Evolutionary conservation across 2,888 invertebrate species (phyloP), one percentile per base, ranked within the genome.

Genomic region (Sinopyrophorus schimmeli): DNA sequence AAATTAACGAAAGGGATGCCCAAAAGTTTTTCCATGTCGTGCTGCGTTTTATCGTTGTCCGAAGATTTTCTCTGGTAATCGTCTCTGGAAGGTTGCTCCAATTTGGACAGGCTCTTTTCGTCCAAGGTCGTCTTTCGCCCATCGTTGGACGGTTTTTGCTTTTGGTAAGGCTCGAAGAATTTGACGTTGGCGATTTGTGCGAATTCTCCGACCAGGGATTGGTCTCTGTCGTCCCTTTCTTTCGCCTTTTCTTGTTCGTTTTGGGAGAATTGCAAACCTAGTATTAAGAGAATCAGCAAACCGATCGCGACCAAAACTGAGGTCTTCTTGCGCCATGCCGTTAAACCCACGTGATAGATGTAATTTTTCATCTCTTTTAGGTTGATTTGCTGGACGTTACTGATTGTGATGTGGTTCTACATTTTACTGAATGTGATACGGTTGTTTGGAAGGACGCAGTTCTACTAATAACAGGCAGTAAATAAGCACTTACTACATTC

Each of bases 321-420:
- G 9, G 76, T 73, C 63, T 77, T 77, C 54, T 74, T 74, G 39
- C 78, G 65, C 75, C 77, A 77, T 41, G 73, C 73, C 40, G 77
- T 74, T 26, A 76, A 63, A 35, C 73, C 69, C 15, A 77, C 54
- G 50, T 75, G 72, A 26, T 75, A 74, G 43, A 74, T 57, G 53
- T 69, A 71, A 55, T 62, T 66, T 48, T 60, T 65, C 65, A 69
- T 66, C 39, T 47, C 57, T 10, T 4, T 11, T n/a, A 14, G 17
- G 11, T 21, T 35, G 3, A n/a, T n/a, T n/a, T n/a, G n/a, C n/a
- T 3, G 16, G 9, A 34, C n/a, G n/a, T n/a, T n/a, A n/a, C n/a
- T n/a, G n/a, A n/a, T n/a, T n/a, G n/a, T n/a, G n/a, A n/a, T n/a
- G n/a, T n/a, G n/a, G n/a, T n/a, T n/a, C n/a, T n/a, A n/a, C n/a